Evolutionary conservation across 2,113 vertebrate species (phyloP), one percentile per base, ranked within the genome.

Genomic region (Morone chrysops): DNA sequence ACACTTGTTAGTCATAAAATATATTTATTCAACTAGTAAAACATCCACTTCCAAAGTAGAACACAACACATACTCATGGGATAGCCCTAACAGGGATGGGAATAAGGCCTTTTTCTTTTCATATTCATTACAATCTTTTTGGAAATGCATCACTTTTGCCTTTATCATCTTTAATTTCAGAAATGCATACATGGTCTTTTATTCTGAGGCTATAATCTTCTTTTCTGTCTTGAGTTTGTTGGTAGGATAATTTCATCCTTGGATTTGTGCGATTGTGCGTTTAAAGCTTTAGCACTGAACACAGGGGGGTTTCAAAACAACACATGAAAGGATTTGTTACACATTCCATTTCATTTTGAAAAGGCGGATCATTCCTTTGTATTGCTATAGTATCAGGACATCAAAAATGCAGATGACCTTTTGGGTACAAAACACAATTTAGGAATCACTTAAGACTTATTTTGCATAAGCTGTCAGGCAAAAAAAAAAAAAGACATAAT

Each of bases 11-110:
- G 80, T 94, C 88, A 85, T 93, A 95, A 94, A 95, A 95, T 94
- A 93, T 82, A 90, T 95, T 95, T 95, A 94, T 92, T 95, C 40
- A 59, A 90, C 84, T 91, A 83, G 75, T 90, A 92, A 92, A 94
- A 92, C 41, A 17, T 86, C 81, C 69, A 90, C 60, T 80, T 92
- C 62, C 70, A 88, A 94, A 94, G 91, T 60, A 88, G 72, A 90
- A 86, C 60, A 91, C 76, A 81, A 80, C 66, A 85, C 70, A 71
- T 54, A 84, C 18, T 85, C 57, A 51, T 68, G 41, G 85, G 79
- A 79, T 36, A 43, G 57, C 77, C 60, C 63, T 48, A 91, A 80
- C 53, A 76, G 17, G 77, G 74, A 85, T 74, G 84, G 67, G 82
- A 83, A 81, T 70, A 90, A 90, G 90, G 81, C 84, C 11, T 74